A percentile compares a stretch with the other conserved stretches of the same genome.
These are phyloP conservation scores for Pharmacophagus antenor DNA, from an alignment of 2,888 invertebrate genomes.

Conservation along the genomic window DNA sequence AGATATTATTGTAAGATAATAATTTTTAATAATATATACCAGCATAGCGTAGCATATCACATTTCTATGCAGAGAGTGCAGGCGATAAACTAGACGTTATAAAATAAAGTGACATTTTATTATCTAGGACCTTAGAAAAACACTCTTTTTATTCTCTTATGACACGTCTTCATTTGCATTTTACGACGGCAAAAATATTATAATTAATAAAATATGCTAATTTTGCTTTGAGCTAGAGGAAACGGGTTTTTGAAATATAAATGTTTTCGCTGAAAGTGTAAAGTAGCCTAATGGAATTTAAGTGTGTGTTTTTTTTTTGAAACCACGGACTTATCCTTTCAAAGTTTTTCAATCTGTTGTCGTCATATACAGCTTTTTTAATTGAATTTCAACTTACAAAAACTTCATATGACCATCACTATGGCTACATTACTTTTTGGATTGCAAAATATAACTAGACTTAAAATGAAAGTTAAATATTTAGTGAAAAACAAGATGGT, in stretches of 20 bases:
- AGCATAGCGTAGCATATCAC: neutral
- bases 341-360: neutral
- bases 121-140: neutral
- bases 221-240: constrained; percentile 24
- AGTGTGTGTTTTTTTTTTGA: neutral
- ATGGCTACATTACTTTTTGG: too few relatives aligned
- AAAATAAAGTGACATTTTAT: neutral
- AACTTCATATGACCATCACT: neutral
- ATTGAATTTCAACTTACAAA: neutral
- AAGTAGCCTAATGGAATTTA: constrained; percentile 17
- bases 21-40: neutral
- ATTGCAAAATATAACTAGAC: neutral
- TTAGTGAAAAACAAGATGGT: too few relatives aligned
- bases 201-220: constrained; percentile 28
- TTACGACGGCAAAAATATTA: constrained; percentile 14
- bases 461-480: neutral
- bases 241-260: constrained; percentile 16
- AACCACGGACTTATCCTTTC: neutral
- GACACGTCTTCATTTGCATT: constrained; percentile 22
- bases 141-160: neutral
- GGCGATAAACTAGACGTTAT: neutral
- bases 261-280: constrained; percentile 2
- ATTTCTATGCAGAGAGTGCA: neutral
- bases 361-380: neutral
- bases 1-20: neutral